Base-by-base conservation (phyloP, 37 sponge, comb jelly and placozoan species). In the Cladorhizidae sp. region DNA sequence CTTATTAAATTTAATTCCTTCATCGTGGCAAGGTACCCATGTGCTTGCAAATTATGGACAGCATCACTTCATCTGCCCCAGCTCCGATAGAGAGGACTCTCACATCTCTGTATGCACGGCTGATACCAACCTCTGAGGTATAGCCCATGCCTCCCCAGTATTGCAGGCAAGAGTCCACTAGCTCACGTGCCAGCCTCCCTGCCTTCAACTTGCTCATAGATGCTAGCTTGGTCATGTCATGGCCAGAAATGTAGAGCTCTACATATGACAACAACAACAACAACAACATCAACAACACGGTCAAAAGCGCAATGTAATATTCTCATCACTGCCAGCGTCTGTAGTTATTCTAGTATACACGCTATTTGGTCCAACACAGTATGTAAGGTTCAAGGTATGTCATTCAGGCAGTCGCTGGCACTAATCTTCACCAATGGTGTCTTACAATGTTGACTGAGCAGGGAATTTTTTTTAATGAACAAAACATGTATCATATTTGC, bases 71-170 rank as follows among this genome's bases (percentile, higher is more conserved):
- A 75, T 94, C 95, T 2, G 98, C 91, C 43, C 98, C 98, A 18
- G 83, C 98, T 57, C 98, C 98, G 35, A 97, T 97, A 32, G 93
- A 90, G 81, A 95, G 77, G 3, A 97, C 87, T 18, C 95, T 35
- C 18, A 73, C 22, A 76, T 97, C 98, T 36, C 93, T 76, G 71
- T 62, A 95, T 74, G 76, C 52, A 17, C 94, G 89, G 54, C 83
- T 84, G 59, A 97, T 92, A 36, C 81, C 72, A 38, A 90, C 91
- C 41, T 97, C 98, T 5, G 37, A 21, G n/a, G 95, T 95, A 83
- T 95, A 98, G 41, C 98, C 98, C 98, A 98, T 94, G 22, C 95
- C 98, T 54, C 98, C 98, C 98, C 95, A 98, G 76, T 70, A 98
- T 88, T 98, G 98, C 36, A 98, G 89, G 77, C 93, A 93, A 26